These are phyloP conservation scores for Ciconia boyciana DNA, from an alignment of 2,113 vertebrate species.

Conservation along the genomic window DNA sequence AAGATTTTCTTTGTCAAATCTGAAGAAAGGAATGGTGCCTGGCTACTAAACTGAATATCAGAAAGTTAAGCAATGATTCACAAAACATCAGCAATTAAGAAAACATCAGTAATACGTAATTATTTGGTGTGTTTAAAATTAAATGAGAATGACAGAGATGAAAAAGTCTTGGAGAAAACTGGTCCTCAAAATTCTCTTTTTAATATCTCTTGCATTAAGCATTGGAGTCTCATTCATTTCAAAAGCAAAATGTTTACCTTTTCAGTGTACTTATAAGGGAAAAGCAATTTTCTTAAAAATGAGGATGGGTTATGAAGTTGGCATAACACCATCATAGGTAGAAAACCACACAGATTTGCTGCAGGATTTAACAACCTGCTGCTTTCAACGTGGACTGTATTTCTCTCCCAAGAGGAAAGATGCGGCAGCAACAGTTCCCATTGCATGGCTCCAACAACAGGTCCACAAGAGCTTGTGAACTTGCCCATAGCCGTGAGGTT, in stretches of 20 bases:
- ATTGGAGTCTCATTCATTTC: not conserved
- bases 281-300: not conserved
- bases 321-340: not conserved
- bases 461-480: not conserved
- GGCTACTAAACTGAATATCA: not conserved
- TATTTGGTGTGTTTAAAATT: not conserved
- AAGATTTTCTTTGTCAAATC: not conserved
- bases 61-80: not conserved
- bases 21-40: not conserved
- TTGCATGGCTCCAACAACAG: not conserved
- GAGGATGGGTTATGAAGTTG: not conserved
- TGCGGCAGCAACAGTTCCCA: not conserved
- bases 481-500: accelerated
- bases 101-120: not conserved
- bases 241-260: not conserved
- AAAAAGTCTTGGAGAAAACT: not conserved
- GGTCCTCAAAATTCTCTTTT: not conserved
- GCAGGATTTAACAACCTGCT: not conserved
- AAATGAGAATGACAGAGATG: accelerated
- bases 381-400: not conserved
- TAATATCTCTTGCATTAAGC: not conserved
- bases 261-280: not conserved
- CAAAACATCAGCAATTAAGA: not conserved
- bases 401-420: not conserved
- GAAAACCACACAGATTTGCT: not conserved